Evolutionary conservation across 2,888 invertebrate genomes (phyloP), one percentile per base, ranked within the genome.

Genomic region (Chrysotoxum bicinctum): DNA sequence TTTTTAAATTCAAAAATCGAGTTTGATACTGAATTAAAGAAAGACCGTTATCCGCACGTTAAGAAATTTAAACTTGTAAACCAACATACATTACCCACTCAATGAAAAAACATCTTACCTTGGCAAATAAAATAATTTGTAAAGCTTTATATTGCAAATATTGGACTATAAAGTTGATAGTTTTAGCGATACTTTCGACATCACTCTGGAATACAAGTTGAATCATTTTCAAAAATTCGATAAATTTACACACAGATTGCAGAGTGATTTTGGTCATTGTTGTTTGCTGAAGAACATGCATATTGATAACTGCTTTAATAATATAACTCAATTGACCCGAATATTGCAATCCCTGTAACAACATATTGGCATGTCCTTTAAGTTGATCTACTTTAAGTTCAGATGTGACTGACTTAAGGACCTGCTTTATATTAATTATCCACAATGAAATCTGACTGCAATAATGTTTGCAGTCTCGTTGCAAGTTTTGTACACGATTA

Each of bases 191-290:
- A 87, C 94, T 93, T 84, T 95, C 93, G 60, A 94, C 93, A 90
- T 97, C 94, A 45, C 95, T 93, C 72, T 94, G 93, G 88, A 96
- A 95, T 14, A 94, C 94, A 87, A 94, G 93, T 89, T 96, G 95
- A 87, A 98, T 93, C 35, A 95, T 94, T 92, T 97, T 97, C 43
- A 98, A 92, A 82, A 97, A 93, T 91, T 98, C 97, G 73, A 97
- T 93, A 26, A 98, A 93, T 89, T 96, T 95, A 92, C 97, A 98
- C 64, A 98, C 92, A 3, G 94, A 93, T 87, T 96, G 93, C 12
- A 97, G 94, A 45, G 95, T 94, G 40, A 94, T 94, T 90, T 96
- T 96, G 0, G 95, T 94, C 93, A 98, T 94, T 4, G 98, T 96
- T 88, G 95, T 94, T 30, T 95, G 94, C 62, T 97, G 93, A 16